phyloP scores from a whole-genome alignment of 2,113 vertebrate species.

The Rhabdornis inornatus region DNA sequence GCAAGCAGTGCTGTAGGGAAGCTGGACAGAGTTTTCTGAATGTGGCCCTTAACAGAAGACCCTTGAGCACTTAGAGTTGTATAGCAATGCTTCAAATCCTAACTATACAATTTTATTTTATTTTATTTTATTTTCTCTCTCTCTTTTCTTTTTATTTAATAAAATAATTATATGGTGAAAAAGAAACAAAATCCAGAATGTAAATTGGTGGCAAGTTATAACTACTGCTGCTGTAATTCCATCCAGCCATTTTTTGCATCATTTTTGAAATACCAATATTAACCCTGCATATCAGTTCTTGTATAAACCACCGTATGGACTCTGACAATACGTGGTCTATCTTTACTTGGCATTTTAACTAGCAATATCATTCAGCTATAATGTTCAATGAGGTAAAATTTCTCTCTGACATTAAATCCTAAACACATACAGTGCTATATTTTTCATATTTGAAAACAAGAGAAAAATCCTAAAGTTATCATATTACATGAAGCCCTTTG shows the following conservation, averaged over 20 bases:
- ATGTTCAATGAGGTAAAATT: neutral
- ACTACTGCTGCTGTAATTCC: neutral
- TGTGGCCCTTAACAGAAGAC: neutral
- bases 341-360: neutral
- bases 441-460: neutral
- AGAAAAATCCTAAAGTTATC: neutral
- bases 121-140: neutral
- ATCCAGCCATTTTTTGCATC: neutral
- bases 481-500: neutral
- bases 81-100: neutral
- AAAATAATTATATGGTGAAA: neutral
- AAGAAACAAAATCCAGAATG: neutral
- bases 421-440: neutral
- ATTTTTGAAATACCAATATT: neutral
- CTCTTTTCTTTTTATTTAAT: neutral
- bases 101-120: neutral
- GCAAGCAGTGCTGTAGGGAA: neutral
- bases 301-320: neutral
- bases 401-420: neutral
- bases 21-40: neutral
- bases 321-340: neutral
- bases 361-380: neutral
- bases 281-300: neutral
- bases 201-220: neutral
- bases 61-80: neutral